Conservation (phyloP, 2,797 vertebrate species). For the Centroberyx gerrardi region DNA sequence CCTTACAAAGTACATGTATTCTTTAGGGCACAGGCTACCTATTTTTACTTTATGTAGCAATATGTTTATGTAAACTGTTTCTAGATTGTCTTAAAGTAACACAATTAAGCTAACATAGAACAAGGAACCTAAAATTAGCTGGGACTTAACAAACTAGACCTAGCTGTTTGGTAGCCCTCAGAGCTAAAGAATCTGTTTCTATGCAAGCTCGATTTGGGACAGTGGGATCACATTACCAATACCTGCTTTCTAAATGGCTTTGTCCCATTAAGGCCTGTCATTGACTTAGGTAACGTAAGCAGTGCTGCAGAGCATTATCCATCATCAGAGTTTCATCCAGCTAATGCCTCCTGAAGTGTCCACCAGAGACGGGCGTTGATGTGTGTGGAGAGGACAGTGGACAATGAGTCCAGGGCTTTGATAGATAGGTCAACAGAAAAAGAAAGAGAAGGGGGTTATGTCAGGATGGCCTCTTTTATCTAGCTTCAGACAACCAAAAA, state of each 20-base stretch:
- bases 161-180: constrained; percentile 9
- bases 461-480: constrained; percentile 26
- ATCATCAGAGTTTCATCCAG: constrained; percentile 52
- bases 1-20: too few relatives aligned
- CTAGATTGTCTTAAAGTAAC: constrained; percentile 1
- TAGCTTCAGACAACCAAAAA: neutral
- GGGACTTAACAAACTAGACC: neutral
- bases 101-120: neutral
- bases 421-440: neutral
- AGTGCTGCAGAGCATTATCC: constrained; percentile 62
- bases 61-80: too few relatives aligned
- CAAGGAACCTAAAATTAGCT: constrained; percentile 18
- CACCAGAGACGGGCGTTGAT: constrained; percentile 33
- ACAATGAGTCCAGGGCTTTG: constrained; percentile 9
- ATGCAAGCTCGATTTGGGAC: constrained; percentile 24
- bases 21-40: too few relatives aligned
- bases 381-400: constrained; percentile 19
- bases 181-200: constrained; percentile 27
- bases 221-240: constrained; percentile 74
- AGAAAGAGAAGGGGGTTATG: neutral
- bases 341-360: constrained; percentile 67
- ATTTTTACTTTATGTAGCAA: too few relatives aligned
- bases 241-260: constrained; percentile 74
- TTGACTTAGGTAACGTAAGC: constrained; percentile 74
- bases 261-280: constrained; percentile 66